Evolutionary conservation across 2,113 vertebrate genomes (phyloP).

Genomic region (Macrotus californicus): DNA sequence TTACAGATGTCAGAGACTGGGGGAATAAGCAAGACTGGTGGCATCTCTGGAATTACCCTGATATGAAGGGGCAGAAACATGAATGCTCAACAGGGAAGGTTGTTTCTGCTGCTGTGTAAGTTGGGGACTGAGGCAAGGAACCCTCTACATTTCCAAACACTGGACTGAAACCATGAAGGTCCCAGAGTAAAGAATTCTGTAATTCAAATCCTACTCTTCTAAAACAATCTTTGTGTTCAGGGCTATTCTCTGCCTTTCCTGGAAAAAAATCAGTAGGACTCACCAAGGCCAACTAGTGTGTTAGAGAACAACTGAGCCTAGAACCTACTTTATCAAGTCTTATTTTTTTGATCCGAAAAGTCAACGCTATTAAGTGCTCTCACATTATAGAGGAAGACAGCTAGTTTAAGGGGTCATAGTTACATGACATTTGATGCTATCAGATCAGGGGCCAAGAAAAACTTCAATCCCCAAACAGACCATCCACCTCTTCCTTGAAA

Average conservation of each 20-base stretch:
- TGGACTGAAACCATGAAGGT: not conserved
- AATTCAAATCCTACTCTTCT: not conserved
- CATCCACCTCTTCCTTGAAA: not conserved
- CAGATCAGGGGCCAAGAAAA: not conserved
- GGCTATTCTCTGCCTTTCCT: not conserved
- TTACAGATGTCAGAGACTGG: not conserved
- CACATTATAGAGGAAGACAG: not conserved
- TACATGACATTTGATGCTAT: not conserved
- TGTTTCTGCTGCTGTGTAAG: not conserved
- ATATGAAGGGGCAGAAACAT: not conserved
- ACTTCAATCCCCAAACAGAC: not conserved
- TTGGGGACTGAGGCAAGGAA: not conserved
- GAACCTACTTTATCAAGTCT: not conserved
- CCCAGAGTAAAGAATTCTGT: not conserved
- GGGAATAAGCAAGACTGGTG: not conserved
- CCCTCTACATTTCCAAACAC: not conserved
- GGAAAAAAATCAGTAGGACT: not conserved
- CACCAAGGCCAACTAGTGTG: not conserved
- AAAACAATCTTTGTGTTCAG: not conserved
- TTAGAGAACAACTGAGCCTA: not conserved
- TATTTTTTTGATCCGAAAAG: not conserved
- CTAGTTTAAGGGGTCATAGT: not conserved
- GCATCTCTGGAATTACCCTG: not conserved
- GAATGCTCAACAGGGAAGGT: not conserved
- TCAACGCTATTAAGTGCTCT: not conserved